Evolutionary conservation across 2,113 vertebrate species (phyloP), one percentile per base, ranked within the genome.

Genomic region (Notiomystis cincta): DNA sequence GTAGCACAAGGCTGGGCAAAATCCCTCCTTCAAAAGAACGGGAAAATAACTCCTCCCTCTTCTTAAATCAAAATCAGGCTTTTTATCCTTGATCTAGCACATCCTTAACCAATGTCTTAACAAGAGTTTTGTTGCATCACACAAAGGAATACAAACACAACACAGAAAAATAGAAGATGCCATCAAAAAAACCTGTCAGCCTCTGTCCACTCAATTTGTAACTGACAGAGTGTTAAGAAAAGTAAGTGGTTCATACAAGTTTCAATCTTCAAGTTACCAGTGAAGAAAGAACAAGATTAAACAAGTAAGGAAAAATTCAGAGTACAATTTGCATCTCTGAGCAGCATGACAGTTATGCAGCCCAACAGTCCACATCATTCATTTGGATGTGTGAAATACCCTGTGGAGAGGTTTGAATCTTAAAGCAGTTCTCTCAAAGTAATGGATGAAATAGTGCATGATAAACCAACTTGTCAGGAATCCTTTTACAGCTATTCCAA

Each of bases 391-490:
- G 51, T 77, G 79, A 88, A 96, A 95, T 88, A 82, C 84, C 76
- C 91, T 56, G 47, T 84, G 75, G 84, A 94, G 62, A 92, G 64
- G 62, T 54, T 60, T 88, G 70, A 87, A 73, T 88, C 85, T 91
- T 77, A 40, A 92, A 90, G 81, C 7, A 61, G 42, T 19, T 88
- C 75, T 77, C 81, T 69, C 35, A 35, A 72, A 73, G 54, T 50
- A 93, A 93, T 47, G 47, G 79, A 93, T 77, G 71, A 94, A 96
- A 72, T 28, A 93, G 35, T 15, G 50, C 75, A 93, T 83, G 75
- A 93, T 93, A 94, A 96, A 87, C 62, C 42, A 51, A 73, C 87
- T 93, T 93, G 71, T 86, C 93, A 96, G 54, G 62, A 94, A 90
- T 51, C 71, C 85, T 86, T 70, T 83, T 72, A 69, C 69, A 95